Evolutionary conservation across 2,113 vertebrate genomes (phyloP).

Genomic region (Phrynocephalus versicolor): DNA sequence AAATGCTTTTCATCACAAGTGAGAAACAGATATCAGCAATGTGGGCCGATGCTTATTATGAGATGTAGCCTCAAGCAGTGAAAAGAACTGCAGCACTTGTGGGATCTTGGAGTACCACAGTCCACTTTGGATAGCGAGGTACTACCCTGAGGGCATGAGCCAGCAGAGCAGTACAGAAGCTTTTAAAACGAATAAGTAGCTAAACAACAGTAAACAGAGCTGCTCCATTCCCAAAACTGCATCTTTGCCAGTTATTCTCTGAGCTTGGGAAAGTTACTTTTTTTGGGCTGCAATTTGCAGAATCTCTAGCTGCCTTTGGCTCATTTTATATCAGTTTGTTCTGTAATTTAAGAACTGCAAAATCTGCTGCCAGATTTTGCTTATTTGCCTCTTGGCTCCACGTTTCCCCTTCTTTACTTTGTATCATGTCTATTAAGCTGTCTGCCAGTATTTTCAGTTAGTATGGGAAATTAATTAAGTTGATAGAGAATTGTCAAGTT

Average conservation of each 20-base stretch:
- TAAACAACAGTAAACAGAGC: neutral
- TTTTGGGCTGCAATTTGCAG: too few relatives aligned
- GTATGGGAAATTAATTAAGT: neutral
- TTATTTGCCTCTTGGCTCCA: neutral
- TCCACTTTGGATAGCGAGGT: too few relatives aligned
- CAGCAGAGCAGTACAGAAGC: too few relatives aligned
- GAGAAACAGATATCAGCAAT: conserved; percentile 56
- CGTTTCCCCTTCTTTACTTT: neutral
- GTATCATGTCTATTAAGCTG: neutral
- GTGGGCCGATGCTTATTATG: conserved; percentile 32
- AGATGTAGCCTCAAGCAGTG: conserved; percentile 49
- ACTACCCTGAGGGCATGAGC: too few relatives aligned
- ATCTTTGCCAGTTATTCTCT: neutral
- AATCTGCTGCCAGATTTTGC: neutral
- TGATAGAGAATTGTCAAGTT: neutral
- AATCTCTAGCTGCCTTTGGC: too few relatives aligned
- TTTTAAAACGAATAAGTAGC: too few relatives aligned
- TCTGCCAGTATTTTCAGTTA: neutral
- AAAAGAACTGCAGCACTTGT: conserved; percentile 50
- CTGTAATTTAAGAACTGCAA: neutral
- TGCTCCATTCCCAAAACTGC: neutral
- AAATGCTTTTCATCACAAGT: conserved; percentile 44
- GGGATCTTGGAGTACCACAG: too few relatives aligned
- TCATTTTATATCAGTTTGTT: neutral
- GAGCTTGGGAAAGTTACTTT: too few relatives aligned